A percentile compares a stretch with the other conserved stretches of the same genome.
Conservation (phyloP, 2,113 vertebrate genomes). For the Pycnonotus jocosus region DNA sequence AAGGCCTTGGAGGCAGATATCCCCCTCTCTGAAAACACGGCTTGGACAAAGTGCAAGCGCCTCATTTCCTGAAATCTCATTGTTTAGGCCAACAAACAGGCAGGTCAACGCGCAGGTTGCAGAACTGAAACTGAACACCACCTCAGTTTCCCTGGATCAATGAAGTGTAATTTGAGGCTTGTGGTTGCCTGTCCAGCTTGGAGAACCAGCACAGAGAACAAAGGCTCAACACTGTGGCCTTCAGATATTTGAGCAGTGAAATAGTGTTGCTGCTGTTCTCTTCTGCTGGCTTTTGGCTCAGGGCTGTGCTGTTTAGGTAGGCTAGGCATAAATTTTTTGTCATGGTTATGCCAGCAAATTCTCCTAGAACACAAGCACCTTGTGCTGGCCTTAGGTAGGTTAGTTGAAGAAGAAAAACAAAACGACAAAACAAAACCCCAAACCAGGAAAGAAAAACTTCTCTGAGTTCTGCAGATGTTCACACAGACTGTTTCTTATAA, state of each 20-base stretch:
- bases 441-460: not conserved
- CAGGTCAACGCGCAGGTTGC: slow-evolving; percentile 1
- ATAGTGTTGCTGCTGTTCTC: not conserved
- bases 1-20: not conserved
- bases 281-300: not conserved
- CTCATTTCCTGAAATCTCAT: slow-evolving; percentile 21
- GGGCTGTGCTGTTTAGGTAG: not conserved
- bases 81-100: slow-evolving; percentile 47
- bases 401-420: not conserved
- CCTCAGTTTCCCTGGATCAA: not conserved
- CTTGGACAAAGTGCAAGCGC: not conserved
- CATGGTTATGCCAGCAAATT: not conserved
- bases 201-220: not conserved
- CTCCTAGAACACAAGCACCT: not conserved
- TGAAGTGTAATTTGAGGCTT: slow-evolving; percentile 25
- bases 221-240: not conserved
- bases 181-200: not conserved
- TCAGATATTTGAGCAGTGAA: not conserved
- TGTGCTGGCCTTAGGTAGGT: not conserved
- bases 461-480: not conserved
- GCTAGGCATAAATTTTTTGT: not conserved
- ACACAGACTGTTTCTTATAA: not conserved
- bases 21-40: not conserved
- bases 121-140: not conserved
- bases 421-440: not conserved